A percentile compares a stretch with the other conserved stretches of the same genome.
Evolutionary conservation across 2,113 vertebrate species (phyloP).

Genomic region (Bubalus kerabau): DNA sequence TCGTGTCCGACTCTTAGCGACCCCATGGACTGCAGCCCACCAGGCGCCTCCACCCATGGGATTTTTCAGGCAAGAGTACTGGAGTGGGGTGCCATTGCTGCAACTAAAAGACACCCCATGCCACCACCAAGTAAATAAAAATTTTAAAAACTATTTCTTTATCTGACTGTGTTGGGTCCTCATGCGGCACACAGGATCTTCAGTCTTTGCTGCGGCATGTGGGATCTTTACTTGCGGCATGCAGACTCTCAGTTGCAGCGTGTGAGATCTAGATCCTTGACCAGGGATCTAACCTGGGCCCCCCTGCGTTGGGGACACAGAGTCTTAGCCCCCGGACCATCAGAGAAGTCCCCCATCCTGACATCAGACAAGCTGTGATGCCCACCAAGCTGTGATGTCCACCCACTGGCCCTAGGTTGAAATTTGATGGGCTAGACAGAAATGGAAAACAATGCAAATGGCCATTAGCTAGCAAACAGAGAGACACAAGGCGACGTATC

Average conservation of each 20-base stretch:
- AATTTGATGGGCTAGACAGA: not conserved
- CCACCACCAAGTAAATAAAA: not conserved
- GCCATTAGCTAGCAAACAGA: not conserved
- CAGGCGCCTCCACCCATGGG: too few species aligned
- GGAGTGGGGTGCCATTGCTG: not conserved
- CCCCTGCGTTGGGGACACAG: rapidly evolving
- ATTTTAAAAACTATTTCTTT: not conserved
- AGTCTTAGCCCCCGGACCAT: not conserved
- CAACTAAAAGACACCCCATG: not conserved
- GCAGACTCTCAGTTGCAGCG: not conserved
- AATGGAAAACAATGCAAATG: not conserved
- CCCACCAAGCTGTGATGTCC: not conserved
- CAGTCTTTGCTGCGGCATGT: not conserved
- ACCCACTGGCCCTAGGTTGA: not conserved
- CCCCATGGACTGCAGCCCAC: too few species aligned
- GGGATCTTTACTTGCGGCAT: not conserved
- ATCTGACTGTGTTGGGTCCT: not conserved
- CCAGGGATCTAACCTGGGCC: not conserved
- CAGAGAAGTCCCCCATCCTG: not conserved
- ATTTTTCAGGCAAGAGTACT: too few species aligned
- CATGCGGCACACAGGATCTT: rapidly evolving
- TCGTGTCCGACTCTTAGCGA: too few species aligned
- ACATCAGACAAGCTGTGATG: not conserved
- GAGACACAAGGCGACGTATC: rapidly evolving
- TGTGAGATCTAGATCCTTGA: not conserved